Evolutionary conservation across 2,888 invertebrate genomes (phyloP), one percentile per base, ranked within the genome.

Genomic region (Acrobasis consociella): DNA sequence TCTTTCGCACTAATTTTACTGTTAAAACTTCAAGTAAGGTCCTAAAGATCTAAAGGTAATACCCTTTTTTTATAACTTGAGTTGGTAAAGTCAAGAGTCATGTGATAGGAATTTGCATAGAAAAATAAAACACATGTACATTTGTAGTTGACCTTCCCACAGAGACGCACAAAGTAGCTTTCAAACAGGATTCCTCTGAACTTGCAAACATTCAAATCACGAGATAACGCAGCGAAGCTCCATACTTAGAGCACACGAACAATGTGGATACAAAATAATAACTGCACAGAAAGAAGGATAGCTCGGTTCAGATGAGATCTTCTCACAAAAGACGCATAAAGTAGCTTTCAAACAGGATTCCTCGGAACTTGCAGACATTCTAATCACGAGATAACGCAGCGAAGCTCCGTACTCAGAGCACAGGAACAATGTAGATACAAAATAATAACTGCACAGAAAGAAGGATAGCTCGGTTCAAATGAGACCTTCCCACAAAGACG

Each of bases 201-300:
- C 55, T 56, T 56, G 56, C 56, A 46, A 56, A 56, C 56, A 46
- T 56, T 56, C 56, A 56, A 56, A 56, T 42, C 42, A 39, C 56
- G 42, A 42, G 56, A 56, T 56, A 42, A 56, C 56, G 9, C 56
- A 39, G 55, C 16, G 17, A 15, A 56, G 56, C 56, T 42, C 56
- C 16, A 42, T 56, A 42, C 52, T 17, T 31, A 11, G 38, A 49
- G 64, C 62, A 62, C 37, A 59, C 49, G 62, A 60, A 62, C 62
- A 53, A 58, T 53, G 58, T 60, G 16, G 58, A 22, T 42, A n/a
- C 46, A 46, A 46, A 17, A 51, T 56, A n/a, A 52, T 15, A 31
- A 9, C 49, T 8, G 31, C 3, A 55, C 49, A n/a, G 37, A 17
- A 50, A 31, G 31, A 8, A 31, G 31, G 31, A 31, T 7, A 31